Evolutionary conservation across 1,140 invertebrate species (phyloP).

Genomic region (Oncopeltus fasciatus): DNA sequence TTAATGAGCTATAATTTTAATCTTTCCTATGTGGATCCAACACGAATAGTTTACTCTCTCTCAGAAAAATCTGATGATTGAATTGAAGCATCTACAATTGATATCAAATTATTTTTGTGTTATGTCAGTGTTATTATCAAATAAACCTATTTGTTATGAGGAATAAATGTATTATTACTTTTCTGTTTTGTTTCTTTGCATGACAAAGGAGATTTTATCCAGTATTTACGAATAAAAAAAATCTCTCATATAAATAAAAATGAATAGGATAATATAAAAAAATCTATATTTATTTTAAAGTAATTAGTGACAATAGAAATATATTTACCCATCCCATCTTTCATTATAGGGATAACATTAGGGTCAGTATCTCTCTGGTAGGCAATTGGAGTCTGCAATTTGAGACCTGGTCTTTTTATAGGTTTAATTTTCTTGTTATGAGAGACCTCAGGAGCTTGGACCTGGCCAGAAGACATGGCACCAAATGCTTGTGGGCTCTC

Average conservation of each 20-base stretch:
- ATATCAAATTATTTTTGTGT: no score
- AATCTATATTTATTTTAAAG: background rate
- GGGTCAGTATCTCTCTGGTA: conserved; percentile 64
- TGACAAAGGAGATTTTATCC: background rate
- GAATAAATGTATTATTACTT: no score
- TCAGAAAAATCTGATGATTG: no score
- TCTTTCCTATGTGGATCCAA: no score
- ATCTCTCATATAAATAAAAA: no score
- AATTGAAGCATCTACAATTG: no score
- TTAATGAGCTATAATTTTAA: no score
- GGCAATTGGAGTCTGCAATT: conserved; percentile 62
- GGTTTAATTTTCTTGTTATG: conserved; percentile 50
- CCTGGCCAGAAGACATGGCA: conserved; percentile 40
- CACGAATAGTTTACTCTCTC: no score
- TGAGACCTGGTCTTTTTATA: conserved; percentile 55
- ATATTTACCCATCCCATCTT: conserved; percentile 60
- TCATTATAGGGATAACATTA: conserved; percentile 61
- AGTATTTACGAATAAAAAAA: background rate
- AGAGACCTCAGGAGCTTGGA: conserved; percentile 34
- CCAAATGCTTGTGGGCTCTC: conserved; percentile 20
- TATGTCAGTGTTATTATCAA: no score
- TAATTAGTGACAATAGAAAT: no score
- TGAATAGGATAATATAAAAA: background rate
- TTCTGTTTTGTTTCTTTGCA: no score
- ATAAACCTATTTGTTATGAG: no score